Evolutionary conservation across 2,113 vertebrate species (phyloP).

Genomic region (Callionymus lyra): DNA sequence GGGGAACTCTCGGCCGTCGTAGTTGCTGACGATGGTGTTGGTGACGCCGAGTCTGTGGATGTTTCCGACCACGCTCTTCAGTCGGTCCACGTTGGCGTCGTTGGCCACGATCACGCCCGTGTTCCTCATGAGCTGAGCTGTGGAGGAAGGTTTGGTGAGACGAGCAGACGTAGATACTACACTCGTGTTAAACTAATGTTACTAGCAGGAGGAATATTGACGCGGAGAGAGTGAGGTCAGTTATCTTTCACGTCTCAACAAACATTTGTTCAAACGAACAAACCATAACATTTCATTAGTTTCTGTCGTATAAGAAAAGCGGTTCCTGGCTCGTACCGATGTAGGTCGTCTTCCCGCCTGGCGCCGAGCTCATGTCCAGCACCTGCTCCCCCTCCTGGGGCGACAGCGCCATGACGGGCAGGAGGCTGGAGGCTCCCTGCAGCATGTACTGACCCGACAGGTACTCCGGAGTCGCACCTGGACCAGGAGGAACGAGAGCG

Average conservation of each 20-base stretch:
- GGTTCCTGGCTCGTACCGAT: conserved; percentile 75
- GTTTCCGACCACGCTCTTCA: conserved; percentile 92
- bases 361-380: conserved; percentile 93
- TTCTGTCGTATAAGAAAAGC: too few relatives aligned
- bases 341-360: conserved; percentile 94
- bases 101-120: conserved; percentile 89
- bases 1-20: conserved; percentile 88
- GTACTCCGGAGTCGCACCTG: conserved; percentile 95
- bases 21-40: conserved; percentile 82
- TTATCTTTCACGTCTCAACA: too few relatives aligned
- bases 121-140: conserved; percentile 97
- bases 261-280: not conserved
- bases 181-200: too few relatives aligned
- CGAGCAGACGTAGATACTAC: too few relatives aligned
- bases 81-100: conserved; percentile 78
- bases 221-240: too few relatives aligned
- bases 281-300: not conserved
- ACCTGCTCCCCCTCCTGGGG: conserved; percentile 90
- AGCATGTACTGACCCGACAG: conserved; percentile 96
- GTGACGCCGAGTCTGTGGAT: conserved; percentile 90
- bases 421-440: conserved; percentile 90
- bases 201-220: too few relatives aligned
- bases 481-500: not conserved
- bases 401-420: conserved; percentile 93
- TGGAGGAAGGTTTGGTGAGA: conserved; percentile 1